These are phyloP conservation scores for Catharus bicknelli DNA, from an alignment of 2,113 vertebrate species.

Conservation along the genomic window DNA sequence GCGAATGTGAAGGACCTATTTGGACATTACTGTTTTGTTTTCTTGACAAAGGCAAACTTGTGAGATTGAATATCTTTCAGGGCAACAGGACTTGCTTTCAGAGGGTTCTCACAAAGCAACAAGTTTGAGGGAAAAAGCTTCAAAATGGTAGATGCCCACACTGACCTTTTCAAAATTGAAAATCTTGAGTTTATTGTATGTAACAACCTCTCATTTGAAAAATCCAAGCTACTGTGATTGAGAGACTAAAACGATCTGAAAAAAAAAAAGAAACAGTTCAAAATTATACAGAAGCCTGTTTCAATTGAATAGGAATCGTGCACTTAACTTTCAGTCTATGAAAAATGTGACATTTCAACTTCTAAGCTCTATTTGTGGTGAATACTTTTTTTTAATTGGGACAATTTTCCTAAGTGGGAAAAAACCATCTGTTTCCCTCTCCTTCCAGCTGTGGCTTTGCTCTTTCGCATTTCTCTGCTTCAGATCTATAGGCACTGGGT, in stretches of 20 bases:
- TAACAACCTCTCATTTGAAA: slow-evolving; percentile 15
- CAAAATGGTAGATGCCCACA: not conserved
- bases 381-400: slow-evolving; percentile 42
- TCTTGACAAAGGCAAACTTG: not conserved
- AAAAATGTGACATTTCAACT: slow-evolving; percentile 51
- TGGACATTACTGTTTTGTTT: not conserved
- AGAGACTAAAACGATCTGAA: slow-evolving; percentile 14
- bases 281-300: slow-evolving; percentile 35
- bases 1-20: not conserved
- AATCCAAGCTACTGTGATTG: slow-evolving; percentile 2
- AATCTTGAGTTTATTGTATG: slow-evolving; percentile 6
- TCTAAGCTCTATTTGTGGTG: slow-evolving; percentile 33
- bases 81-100: not conserved
- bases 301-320: slow-evolving; percentile 15
- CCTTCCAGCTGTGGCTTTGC: slow-evolving; percentile 46
- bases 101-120: not conserved
- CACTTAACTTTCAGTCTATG: slow-evolving; percentile 13
- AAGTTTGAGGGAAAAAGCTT: not conserved
- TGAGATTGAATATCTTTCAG: not conserved
- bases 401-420: slow-evolving; percentile 47
- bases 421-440: slow-evolving; percentile 39
- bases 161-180: slow-evolving; percentile 34
- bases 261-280: slow-evolving; percentile 38
- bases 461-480: slow-evolving; percentile 2
- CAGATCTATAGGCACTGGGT: not conserved